Conservation (phyloP, 2,888 invertebrate species). For the Erpobdella octoculata region DNA sequence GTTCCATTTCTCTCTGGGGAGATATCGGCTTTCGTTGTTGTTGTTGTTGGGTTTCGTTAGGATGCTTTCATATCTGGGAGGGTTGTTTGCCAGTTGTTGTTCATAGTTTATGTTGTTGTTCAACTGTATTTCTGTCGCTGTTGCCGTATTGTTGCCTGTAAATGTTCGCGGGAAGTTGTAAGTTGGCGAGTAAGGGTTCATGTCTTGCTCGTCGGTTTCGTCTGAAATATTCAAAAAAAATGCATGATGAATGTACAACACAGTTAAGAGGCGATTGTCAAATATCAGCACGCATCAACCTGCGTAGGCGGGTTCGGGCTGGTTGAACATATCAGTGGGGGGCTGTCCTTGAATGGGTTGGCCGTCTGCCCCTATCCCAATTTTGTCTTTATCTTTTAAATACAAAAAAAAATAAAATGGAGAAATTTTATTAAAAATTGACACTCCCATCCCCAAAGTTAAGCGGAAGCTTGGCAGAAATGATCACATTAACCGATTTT, state of each 20-base stretch:
- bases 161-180: background rate
- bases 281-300: too few relatives aligned
- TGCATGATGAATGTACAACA: too few relatives aligned
- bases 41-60: background rate
- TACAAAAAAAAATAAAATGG: background rate
- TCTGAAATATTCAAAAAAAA: background rate
- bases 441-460: background rate
- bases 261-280: too few relatives aligned
- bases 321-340: slow-evolving; percentile 8
- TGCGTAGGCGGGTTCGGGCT: slow-evolving; percentile 9
- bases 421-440: background rate
- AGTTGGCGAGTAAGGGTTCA: background rate
- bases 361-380: slow-evolving; percentile 22
- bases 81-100: background rate
- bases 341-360: background rate
- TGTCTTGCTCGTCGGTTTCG: slow-evolving; percentile 12
- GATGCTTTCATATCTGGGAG: slow-evolving; percentile 10
- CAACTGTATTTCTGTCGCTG: too few relatives aligned
- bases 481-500: too few relatives aligned
- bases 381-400: slow-evolving; percentile 18
- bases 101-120: slow-evolving; percentile 1
- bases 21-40: too few relatives aligned
- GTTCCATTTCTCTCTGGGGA: too few relatives aligned
- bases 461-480: too few relatives aligned
- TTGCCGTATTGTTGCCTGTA: background rate